A percentile compares a stretch with the other conserved stretches of the same genome.
phyloP scores from a whole-genome alignment of 2,888 invertebrate genomes.

The Mythimna impura region DNA sequence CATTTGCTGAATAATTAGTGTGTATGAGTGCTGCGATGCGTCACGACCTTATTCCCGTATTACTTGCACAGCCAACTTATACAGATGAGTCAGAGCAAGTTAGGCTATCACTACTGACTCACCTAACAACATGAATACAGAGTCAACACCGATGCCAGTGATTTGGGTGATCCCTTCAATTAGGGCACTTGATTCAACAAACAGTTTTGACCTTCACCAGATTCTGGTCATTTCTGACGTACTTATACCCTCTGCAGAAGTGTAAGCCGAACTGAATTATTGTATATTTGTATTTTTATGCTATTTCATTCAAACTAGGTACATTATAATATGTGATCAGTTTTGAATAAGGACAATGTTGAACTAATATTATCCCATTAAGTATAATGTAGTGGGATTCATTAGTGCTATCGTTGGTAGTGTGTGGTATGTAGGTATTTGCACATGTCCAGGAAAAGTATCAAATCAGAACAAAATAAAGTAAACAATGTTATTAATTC shows the following conservation, averaged over 20 bases:
- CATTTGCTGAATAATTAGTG: conserved; percentile 71
- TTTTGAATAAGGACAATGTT: conserved; percentile 27
- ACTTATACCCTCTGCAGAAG: not conserved
- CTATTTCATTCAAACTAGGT: not conserved
- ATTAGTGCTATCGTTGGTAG: conserved; percentile 1
- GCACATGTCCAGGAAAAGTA: conserved; percentile 22
- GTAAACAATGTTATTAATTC: conserved; percentile 25
- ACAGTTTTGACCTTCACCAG: conserved; percentile 37
- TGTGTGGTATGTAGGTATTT: not conserved
- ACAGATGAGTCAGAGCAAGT: conserved; percentile 81
- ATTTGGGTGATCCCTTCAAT: conserved; percentile 51
- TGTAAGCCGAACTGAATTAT: not conserved
- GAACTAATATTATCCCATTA: conserved; percentile 6
- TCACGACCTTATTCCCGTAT: conserved; percentile 81
- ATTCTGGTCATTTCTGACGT: conserved; percentile 5
- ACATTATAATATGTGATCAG: not conserved
- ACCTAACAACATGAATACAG: conserved; percentile 63
- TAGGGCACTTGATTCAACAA: conserved; percentile 29
- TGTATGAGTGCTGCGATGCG: conserved; percentile 78
- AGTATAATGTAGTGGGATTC: conserved; percentile 11
- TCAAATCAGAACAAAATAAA: conserved; percentile 18
- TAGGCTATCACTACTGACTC: conserved; percentile 81
- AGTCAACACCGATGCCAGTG: conserved; percentile 41
- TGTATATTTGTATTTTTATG: not conserved
- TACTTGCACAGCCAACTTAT: conserved; percentile 72